Base-by-base conservation (phyloP, 1,140 invertebrate genomes). In the Lucilia cuprina region DNA sequence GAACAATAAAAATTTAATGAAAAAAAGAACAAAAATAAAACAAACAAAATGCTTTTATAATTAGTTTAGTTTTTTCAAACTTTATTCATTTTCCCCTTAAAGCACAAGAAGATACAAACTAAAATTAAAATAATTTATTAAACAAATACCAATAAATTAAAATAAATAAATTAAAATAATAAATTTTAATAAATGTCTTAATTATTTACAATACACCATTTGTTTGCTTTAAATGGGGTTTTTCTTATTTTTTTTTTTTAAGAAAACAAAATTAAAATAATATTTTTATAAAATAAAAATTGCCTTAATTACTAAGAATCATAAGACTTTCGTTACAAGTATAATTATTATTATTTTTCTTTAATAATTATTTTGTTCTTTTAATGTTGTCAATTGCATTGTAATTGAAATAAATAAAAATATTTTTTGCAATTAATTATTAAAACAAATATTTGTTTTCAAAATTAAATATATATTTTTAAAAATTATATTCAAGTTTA, bases 311-410 rank as follows among this genome's bases (percentile, higher is more conserved):
- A 49, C 83, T 80, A 84, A 84, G 49, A 74, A 78, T 89, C 88
- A 89, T 89, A 89, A 89, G 88, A 89, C 88, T 88, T 89, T 88
- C 88, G 88, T 89, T 89, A 88, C 85, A 86, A 86, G 83, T 86
- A 65, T 86, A 86, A 85, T 84, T 87, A 86, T 87, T 83, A 82
- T 74, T 30, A 49, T 30, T 78, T 84, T 77, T 77, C 10, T 77
- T 55, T 77, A 21, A 25, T 75, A 55, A 25, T 47, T 41, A n/a
- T 55, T 55, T 49, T 25, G 47, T 77, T 41, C 13, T 77, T 12
- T 77, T 77, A 0, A 41, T 77, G n/a, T 60, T 35, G 8, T 55
- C 50, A 55, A 55, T 55, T 82, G 41, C 47, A 19, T 82, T 30
- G 78, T 55, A 55, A 55, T 55, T 41, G 41, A 41, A 41, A 41